Percentiles rank a stretch among this genome's conserved stretches.
Evolutionary conservation across 2,797 vertebrate species (phyloP).

Genomic region (Synanceia verrucosa): DNA sequence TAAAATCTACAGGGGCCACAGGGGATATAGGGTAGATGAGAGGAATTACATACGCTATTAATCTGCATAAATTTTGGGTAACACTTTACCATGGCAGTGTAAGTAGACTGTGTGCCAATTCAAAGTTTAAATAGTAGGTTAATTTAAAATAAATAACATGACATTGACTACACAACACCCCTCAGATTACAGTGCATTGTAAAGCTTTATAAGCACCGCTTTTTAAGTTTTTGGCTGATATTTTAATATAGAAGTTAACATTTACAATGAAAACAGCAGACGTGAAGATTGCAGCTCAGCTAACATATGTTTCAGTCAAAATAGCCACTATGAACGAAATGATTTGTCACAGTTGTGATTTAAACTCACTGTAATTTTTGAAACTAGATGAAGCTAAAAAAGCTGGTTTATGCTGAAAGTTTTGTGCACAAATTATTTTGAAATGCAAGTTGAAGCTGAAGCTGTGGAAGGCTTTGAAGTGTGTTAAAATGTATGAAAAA

Average conservation of each 20-base stretch:
- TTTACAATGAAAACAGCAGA: neutral
- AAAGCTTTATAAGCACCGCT: neutral
- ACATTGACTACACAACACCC: neutral
- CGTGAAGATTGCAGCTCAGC: too few species aligned
- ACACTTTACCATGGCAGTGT: constrained; percentile 9
- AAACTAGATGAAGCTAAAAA: neutral
- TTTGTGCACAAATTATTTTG: too few species aligned
- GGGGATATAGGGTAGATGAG: constrained; percentile 7
- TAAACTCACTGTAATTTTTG: neutral
- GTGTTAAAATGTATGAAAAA: too few species aligned
- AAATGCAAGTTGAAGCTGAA: neutral
- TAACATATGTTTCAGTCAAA: neutral
- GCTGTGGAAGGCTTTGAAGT: too few species aligned
- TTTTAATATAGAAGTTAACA: neutral
- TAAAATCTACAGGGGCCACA: constrained; percentile 19
- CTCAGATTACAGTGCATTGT: neutral
- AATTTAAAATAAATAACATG: neutral
- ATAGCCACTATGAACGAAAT: neutral
- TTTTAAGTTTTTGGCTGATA: neutral
- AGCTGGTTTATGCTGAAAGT: neutral
- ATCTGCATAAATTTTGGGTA: constrained; percentile 21
- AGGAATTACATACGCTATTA: constrained; percentile 31
- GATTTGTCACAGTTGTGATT: neutral
- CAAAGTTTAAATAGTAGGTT: neutral
- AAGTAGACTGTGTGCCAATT: constrained; percentile 13